Conservation (phyloP, 2,888 invertebrate genomes). For the Dione vanillae region DNA sequence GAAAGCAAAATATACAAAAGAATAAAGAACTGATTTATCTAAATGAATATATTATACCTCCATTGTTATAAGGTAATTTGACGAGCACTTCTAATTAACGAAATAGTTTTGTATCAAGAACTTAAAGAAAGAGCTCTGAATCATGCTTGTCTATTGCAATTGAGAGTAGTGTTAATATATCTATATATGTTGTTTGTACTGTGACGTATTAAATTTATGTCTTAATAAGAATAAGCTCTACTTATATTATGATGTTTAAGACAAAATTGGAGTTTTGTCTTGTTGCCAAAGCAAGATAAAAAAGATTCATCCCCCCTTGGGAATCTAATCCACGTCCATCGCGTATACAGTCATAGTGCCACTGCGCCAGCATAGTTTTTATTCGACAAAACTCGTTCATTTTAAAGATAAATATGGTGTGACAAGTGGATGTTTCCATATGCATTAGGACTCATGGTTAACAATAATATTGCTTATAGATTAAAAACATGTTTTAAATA, state of each 20-base stretch:
- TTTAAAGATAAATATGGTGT: no score
- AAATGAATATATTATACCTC: slow-evolving; percentile 26
- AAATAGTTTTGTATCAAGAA: slow-evolving; percentile 34
- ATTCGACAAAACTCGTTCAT: no score
- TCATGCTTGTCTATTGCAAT: slow-evolving; percentile 30
- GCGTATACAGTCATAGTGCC: no score
- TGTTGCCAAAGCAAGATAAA: no score
- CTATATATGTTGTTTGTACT: slow-evolving; percentile 13
- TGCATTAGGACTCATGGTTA: no score
- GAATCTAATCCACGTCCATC: no score
- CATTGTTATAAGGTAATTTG: slow-evolving; percentile 30
- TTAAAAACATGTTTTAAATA: background rate
- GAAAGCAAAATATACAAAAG: background rate
- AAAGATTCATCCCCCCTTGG: no score
- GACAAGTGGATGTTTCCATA: no score
- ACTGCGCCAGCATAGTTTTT: no score
- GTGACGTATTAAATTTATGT: background rate
- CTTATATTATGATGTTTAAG: no score
- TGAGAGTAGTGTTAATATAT: slow-evolving; percentile 34
- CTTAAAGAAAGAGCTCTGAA: slow-evolving; percentile 31
- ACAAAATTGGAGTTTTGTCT: no score
- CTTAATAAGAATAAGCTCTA: no score
- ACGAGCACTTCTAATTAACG: slow-evolving; percentile 41
- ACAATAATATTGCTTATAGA: background rate
- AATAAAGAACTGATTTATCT: slow-evolving; percentile 20